phyloP scores from a whole-genome alignment of 1,140 invertebrate species.

The Reticulitermes speratus region DNA sequence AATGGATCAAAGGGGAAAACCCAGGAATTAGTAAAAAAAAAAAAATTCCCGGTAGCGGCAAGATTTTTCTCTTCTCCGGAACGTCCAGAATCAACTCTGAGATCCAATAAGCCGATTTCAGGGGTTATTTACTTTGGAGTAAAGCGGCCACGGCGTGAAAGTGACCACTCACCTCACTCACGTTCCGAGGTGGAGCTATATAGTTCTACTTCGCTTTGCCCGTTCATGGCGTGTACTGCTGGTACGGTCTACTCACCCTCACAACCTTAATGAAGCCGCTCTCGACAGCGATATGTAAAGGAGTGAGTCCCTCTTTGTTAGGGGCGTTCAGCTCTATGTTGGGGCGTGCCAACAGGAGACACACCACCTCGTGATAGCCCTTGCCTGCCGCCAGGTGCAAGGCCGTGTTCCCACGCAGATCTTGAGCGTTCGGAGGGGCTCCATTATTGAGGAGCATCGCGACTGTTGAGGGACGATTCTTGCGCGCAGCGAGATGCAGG shows the following conservation, averaged over 20 bases:
- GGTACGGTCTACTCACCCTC: slow-evolving; percentile 32
- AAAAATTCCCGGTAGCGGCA: too few relatives aligned
- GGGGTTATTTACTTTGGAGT: too few relatives aligned
- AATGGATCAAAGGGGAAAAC: too few relatives aligned
- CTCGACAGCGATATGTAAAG: slow-evolving; percentile 49
- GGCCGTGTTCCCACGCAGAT: slow-evolving; percentile 47
- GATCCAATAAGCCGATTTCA: too few relatives aligned
- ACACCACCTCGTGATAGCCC: slow-evolving; percentile 47
- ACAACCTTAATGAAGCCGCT: slow-evolving; percentile 49
- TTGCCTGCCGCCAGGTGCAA: slow-evolving; percentile 48
- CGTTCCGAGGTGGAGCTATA: too few relatives aligned
- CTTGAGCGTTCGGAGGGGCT: slow-evolving; percentile 46
- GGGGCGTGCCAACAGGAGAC: slow-evolving; percentile 42
- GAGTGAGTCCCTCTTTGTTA: slow-evolving; percentile 46
- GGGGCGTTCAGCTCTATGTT: slow-evolving; percentile 43
- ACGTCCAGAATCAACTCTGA: too few relatives aligned
- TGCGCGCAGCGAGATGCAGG: slow-evolving; percentile 49
- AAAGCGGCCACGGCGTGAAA: too few relatives aligned
- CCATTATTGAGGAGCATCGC: slow-evolving; percentile 43
- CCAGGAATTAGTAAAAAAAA: too few relatives aligned
- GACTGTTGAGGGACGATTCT: slow-evolving; percentile 45
- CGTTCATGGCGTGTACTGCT: too few relatives aligned
- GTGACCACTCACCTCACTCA: too few relatives aligned
- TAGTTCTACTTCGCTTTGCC: too few relatives aligned
- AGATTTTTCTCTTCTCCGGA: too few relatives aligned